phyloP scores from a whole-genome alignment of 2,113 vertebrate species.

The Catharus fuscescens region DNA sequence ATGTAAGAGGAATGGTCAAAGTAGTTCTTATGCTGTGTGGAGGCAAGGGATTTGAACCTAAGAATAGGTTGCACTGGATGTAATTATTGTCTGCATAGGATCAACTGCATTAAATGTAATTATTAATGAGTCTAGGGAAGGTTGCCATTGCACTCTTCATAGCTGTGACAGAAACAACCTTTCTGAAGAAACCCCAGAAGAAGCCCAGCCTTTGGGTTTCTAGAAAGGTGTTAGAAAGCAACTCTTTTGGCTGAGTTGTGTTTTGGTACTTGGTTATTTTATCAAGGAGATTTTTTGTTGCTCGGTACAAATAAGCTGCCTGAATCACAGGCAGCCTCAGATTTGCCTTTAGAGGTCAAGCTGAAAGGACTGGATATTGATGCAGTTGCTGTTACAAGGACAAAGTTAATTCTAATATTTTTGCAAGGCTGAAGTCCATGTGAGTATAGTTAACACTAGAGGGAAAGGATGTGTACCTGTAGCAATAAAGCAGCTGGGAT shows the following conservation, averaged over 20 bases:
- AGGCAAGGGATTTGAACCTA: not conserved
- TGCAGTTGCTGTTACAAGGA: not conserved
- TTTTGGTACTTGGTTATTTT: not conserved
- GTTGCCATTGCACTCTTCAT: fast-evolving
- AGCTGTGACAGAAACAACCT: not conserved
- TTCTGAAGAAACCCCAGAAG: not conserved
- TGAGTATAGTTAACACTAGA: not conserved
- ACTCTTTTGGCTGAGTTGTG: not conserved
- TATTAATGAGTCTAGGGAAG: not conserved
- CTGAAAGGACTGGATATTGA: not conserved
- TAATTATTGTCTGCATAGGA: not conserved
- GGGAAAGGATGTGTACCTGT: not conserved
- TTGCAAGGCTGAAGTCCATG: not conserved
- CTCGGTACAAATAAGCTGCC: not conserved
- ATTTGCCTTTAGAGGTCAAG: not conserved
- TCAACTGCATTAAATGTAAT: not conserved
- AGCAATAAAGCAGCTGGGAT: too few relatives aligned
- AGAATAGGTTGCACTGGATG: not conserved
- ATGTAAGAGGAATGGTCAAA: not conserved
- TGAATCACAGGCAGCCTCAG: not conserved
- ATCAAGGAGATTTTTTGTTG: not conserved
- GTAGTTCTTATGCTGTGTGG: not conserved
- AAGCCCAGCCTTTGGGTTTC: not conserved
- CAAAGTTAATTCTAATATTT: not conserved
- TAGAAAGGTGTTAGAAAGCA: not conserved